These are phyloP conservation scores for Limnodromus scolopaceus DNA, from an alignment of 2,797 vertebrate species.

Conservation along the genomic window DNA sequence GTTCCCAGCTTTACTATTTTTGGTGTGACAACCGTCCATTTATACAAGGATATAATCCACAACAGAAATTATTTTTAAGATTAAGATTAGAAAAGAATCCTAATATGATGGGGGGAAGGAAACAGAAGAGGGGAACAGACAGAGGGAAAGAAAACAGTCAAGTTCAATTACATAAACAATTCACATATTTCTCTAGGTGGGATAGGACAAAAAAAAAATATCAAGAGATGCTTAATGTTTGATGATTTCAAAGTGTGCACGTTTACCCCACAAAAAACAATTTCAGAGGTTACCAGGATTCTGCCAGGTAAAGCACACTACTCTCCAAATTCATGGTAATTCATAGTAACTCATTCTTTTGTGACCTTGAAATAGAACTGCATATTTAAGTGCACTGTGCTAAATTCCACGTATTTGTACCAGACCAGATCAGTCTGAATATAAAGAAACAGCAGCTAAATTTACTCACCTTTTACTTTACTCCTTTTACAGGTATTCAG, in stretches of 20 bases:
- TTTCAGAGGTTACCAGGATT: background rate
- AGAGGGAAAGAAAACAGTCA: background rate
- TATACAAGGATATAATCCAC: background rate
- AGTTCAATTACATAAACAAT: background rate
- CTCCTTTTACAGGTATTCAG: constrained; percentile 58
- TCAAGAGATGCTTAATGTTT: background rate
- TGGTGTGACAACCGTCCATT: background rate
- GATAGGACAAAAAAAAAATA: background rate
- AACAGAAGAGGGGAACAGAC: background rate
- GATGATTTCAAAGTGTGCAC: background rate
- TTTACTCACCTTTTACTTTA: constrained; percentile 72
- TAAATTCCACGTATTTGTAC: background rate
- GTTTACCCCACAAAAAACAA: background rate
- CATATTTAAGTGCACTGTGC: background rate
- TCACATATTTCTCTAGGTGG: background rate
- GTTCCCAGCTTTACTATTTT: background rate
- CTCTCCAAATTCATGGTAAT: background rate
- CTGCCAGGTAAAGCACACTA: background rate
- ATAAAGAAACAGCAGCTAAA: background rate
- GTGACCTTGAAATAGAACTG: background rate
- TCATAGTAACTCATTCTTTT: background rate
- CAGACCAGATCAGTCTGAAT: background rate
- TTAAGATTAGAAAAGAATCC: background rate
- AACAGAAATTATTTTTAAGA: background rate
- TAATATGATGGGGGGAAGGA: background rate